Evolutionary conservation across 2,113 vertebrate genomes (phyloP), one percentile per base, ranked within the genome.

Genomic region (Hemiprocne comata): DNA sequence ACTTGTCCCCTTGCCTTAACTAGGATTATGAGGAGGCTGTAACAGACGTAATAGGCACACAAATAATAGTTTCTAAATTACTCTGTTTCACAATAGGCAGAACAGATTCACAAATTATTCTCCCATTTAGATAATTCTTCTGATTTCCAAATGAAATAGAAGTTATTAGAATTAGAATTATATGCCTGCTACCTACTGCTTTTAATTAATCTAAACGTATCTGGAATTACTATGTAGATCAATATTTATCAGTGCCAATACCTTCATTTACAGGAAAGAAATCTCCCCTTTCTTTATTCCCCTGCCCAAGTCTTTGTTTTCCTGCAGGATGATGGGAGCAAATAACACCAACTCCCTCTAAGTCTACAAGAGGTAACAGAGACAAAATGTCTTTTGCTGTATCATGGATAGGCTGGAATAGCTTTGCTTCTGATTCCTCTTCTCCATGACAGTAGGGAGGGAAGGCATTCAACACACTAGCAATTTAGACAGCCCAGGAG

Each of bases 111-210:
- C 69, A 92, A 90, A 87, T 93, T 93, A 71, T 55, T 90, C 36
- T 82, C 65, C 40, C 57, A 89, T 85, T 95, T 87, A 85, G 86
- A 92, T 85, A 76, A 66, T 84, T 75, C 14, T 87, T 66, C 78
- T 78, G 81, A 93, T 92, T 93, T 83, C 55, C 86, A 93, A 95
- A 92, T 69, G 13, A 96, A 93, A 87, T 42, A 85, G 77, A 94
- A 87, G 72, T 48, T 87, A 88, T 74, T 73, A 53, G 40, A 94
- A 50, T 40, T 46, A 75, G 76, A 94, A 93, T 73, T 62, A 83
- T 44, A 65, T 50, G 53, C 21, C 62, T 85, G 77, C 38, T 77
- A 62, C 85, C 65, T 83, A 74, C 44, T 62, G 40, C 54, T 93
- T 90, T 93, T 90, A 85, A 94, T 94, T 84, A 79, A 65, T 92